Percentiles rank a stretch among this genome's conserved stretches.
Evolutionary conservation across 2,888 invertebrate genomes (phyloP).

Genomic region (Scelioninae gen. 1): DNA sequence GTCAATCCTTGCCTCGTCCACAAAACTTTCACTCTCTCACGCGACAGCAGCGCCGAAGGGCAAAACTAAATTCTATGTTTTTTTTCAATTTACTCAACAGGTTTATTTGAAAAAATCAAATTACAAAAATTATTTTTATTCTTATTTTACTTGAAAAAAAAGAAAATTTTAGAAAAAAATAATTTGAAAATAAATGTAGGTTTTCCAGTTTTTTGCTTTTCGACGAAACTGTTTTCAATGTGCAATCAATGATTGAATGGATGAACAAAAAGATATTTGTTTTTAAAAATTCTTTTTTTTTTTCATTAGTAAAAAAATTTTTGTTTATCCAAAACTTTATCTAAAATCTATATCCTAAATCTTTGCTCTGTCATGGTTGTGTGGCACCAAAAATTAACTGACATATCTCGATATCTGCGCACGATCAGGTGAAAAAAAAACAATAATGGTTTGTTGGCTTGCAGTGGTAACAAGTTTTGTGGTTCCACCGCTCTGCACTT

Average conservation of each 20-base stretch:
- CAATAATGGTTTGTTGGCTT: slow-evolving; percentile 73
- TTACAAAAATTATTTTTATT: too few relatives aligned
- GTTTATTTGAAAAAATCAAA: too few relatives aligned
- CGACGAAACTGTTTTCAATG: slow-evolving; percentile 13
- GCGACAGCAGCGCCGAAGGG: slow-evolving; percentile 17
- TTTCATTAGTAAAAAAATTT: background rate
- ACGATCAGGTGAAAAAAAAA: slow-evolving; percentile 63
- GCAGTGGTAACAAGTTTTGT: slow-evolving; percentile 79
- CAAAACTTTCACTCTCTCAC: slow-evolving; percentile 45
- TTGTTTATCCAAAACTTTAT: slow-evolving; percentile 26
- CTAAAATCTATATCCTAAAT: slow-evolving; percentile 34
- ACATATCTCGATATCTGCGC: slow-evolving; percentile 47
- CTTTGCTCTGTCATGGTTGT: slow-evolving; percentile 68
- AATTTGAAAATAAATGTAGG: too few relatives aligned
- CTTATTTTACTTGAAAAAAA: too few relatives aligned
- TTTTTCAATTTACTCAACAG: too few relatives aligned
- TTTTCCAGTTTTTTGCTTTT: background rate
- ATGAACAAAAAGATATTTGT: slow-evolving; percentile 13
- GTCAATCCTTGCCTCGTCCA: slow-evolving; percentile 57
- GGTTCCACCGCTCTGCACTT: slow-evolving; percentile 81
- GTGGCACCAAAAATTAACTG: slow-evolving; percentile 59
- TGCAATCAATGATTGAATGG: slow-evolving; percentile 20
- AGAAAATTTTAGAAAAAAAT: too few relatives aligned
- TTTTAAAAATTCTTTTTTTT: background rate
- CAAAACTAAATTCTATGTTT: too few relatives aligned